Evolutionary conservation across 2,797 vertebrate genomes (phyloP).

Genomic region (Cyclura pinguis): DNA sequence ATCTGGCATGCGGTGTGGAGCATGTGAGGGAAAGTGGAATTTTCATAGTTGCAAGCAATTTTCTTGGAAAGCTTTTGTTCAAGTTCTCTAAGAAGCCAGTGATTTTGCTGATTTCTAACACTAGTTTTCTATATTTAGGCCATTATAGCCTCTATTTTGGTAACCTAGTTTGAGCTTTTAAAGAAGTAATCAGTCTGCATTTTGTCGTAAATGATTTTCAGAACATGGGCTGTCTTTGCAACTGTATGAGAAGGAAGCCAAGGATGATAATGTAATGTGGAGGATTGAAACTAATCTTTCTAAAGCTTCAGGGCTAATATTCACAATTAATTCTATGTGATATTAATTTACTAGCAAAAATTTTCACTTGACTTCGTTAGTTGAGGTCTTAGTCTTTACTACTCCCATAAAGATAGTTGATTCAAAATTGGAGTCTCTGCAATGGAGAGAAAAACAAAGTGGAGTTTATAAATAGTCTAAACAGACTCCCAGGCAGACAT

Average conservation of each 20-base stretch:
- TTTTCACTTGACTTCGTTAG: constrained; percentile 49
- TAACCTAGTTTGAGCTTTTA: constrained; percentile 76
- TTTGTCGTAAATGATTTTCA: constrained; percentile 71
- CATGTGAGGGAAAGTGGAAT: constrained; percentile 64
- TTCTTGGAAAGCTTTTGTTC: constrained; percentile 71
- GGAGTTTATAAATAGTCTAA: neutral
- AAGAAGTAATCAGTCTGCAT: constrained; percentile 77
- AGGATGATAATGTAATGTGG: neutral
- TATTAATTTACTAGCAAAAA: constrained; percentile 62
- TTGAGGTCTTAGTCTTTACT: constrained; percentile 48
- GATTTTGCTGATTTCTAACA: constrained; percentile 77
- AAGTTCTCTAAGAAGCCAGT: constrained; percentile 62
- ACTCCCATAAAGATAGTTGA: neutral
- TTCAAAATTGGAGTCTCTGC: neutral
- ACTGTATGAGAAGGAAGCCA: constrained; percentile 59
- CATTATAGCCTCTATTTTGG: constrained; percentile 76
- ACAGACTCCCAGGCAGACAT: neutral
- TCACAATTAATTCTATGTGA: constrained; percentile 57
- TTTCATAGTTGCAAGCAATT: constrained; percentile 70
- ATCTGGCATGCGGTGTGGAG: constrained; percentile 68
- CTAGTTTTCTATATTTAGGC: constrained; percentile 76
- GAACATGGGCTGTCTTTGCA: constrained; percentile 62
- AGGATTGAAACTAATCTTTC: constrained; percentile 54
- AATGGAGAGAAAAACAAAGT: neutral
- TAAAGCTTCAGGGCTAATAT: constrained; percentile 44